A percentile compares a stretch with the other conserved stretches of the same genome.
phyloP scores from a whole-genome alignment of 2,113 vertebrate genomes.

The Tenrec ecaudatus region DNA sequence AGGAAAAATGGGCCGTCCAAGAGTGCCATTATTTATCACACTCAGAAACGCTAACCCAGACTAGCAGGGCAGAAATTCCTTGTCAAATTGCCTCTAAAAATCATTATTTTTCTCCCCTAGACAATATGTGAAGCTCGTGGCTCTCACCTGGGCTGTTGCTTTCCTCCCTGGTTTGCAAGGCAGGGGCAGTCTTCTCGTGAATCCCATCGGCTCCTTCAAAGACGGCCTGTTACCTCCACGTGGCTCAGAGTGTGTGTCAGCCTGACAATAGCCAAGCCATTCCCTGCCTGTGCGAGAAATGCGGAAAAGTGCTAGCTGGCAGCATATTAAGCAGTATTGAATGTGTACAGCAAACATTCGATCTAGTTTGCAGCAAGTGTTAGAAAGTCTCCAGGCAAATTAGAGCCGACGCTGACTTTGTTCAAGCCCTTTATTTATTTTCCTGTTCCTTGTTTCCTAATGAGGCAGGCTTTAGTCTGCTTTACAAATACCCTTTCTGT shows the following conservation, averaged over 20 bases:
- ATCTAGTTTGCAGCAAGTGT: slow-evolving; percentile 72
- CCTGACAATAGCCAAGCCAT: neutral
- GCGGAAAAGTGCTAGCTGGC: slow-evolving; percentile 16
- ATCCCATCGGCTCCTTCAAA: slow-evolving; percentile 45
- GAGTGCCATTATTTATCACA: slow-evolving; percentile 82
- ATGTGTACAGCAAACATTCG: slow-evolving; percentile 52
- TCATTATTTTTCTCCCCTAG: slow-evolving; percentile 75
- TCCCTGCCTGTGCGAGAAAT: slow-evolving; percentile 33
- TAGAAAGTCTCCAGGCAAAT: slow-evolving; percentile 70
- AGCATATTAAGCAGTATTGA: slow-evolving; percentile 77
- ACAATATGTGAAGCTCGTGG: slow-evolving; percentile 64
- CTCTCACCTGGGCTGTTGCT: slow-evolving; percentile 65
- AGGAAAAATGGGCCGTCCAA: slow-evolving; percentile 77
- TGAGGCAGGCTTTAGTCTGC: slow-evolving; percentile 22
- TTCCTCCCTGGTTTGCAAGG: slow-evolving; percentile 29
- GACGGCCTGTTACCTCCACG: slow-evolving; percentile 46
- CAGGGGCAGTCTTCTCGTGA: slow-evolving; percentile 61
- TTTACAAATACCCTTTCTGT: slow-evolving; percentile 49
- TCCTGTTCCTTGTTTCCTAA: slow-evolving; percentile 61
- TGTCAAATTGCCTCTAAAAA: slow-evolving; percentile 80
- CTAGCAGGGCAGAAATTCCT: slow-evolving; percentile 79
- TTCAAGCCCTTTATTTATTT: slow-evolving; percentile 68
- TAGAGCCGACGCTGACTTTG: slow-evolving; percentile 53
- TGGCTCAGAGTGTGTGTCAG: slow-evolving; percentile 64
- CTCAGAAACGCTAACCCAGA: slow-evolving; percentile 84